Percentiles rank a stretch among this genome's conserved stretches.
Evolutionary conservation across 2,888 invertebrate species (phyloP).

Genomic region (Apamea crenata): DNA sequence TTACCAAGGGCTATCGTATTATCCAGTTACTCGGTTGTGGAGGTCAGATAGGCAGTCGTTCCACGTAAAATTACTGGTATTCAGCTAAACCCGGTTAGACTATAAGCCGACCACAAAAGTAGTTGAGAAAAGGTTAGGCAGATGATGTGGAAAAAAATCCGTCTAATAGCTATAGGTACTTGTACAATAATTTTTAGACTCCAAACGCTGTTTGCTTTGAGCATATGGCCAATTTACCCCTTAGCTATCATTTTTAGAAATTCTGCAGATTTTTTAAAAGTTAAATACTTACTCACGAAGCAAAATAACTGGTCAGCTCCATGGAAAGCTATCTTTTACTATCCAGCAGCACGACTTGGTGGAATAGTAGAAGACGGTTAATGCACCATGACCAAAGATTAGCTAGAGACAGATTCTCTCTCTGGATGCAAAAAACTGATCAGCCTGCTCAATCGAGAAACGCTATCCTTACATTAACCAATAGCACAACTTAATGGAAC

Average conservation of each 20-base stretch:
- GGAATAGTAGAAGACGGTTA: background rate
- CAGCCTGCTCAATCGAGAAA: conserved; percentile 93
- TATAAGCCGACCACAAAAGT: too few species aligned
- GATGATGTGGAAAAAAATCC: too few species aligned
- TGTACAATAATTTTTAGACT: background rate
- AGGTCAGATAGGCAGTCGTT: too few species aligned
- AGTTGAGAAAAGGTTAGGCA: too few species aligned
- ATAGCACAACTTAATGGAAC: conserved; percentile 94
- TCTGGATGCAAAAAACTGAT: conserved; percentile 92
- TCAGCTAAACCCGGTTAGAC: too few species aligned
- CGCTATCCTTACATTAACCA: conserved; percentile 94
- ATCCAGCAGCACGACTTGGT: background rate
- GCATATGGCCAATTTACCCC: background rate
- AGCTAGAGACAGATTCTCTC: conserved; percentile 58
- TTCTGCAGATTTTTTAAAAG: background rate
- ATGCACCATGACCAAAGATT: background rate
- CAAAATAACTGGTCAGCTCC: conserved; percentile 90
- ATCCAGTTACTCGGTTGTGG: too few species aligned
- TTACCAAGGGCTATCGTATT: too few species aligned
- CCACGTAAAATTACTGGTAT: too few species aligned
- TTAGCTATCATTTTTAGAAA: background rate
- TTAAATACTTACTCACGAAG: conserved; percentile 92
- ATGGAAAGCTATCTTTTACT: background rate
- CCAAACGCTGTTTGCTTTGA: background rate
- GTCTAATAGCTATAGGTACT: too few species aligned